These are phyloP conservation scores for Villa cingulata DNA, from an alignment of 2,888 invertebrate genomes.

Conservation along the genomic window DNA sequence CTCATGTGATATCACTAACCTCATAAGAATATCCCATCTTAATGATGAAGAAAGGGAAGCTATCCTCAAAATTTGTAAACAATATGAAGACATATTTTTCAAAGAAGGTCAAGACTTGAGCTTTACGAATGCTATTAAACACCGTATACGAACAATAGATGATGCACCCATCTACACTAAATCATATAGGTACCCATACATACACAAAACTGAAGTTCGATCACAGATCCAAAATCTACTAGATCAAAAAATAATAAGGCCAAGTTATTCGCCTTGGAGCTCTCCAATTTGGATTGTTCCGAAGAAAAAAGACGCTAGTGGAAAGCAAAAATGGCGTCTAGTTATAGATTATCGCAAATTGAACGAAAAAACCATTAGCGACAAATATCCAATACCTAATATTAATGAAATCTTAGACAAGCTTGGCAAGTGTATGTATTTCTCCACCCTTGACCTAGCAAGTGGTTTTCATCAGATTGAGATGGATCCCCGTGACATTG, in stretches of 20 bases:
- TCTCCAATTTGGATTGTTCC: slow-evolving; percentile 19
- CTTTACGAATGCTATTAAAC: no score
- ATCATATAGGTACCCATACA: slow-evolving; percentile 8
- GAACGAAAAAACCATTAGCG: slow-evolving; percentile 26
- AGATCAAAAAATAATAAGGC: slow-evolving; percentile 19
- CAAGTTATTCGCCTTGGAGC: slow-evolving; percentile 16
- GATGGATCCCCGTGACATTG: slow-evolving; percentile 7
- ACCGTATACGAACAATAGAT: no score
- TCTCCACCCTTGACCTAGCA: slow-evolving; percentile 26
- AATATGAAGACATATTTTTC: no score
- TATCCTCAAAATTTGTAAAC: no score
- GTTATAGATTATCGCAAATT: slow-evolving; percentile 27
- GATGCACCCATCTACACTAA: slow-evolving; percentile 5
- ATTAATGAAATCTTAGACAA: slow-evolving; percentile 26
- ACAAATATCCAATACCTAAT: slow-evolving; percentile 25
- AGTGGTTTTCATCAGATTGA: slow-evolving; percentile 27
- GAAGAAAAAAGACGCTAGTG: slow-evolving; percentile 23
- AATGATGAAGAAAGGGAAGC: no score
- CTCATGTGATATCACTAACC: no score
- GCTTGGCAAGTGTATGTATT: slow-evolving; percentile 25
- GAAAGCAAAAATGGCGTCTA: slow-evolving; percentile 21
- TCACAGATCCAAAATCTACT: slow-evolving; percentile 21
- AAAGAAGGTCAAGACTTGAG: no score
- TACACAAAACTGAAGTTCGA: slow-evolving; percentile 8
- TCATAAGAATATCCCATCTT: no score